These are phyloP conservation scores for Diachasma alloeum DNA, from an alignment of 1,140 invertebrate genomes.

Conservation along the genomic window DNA sequence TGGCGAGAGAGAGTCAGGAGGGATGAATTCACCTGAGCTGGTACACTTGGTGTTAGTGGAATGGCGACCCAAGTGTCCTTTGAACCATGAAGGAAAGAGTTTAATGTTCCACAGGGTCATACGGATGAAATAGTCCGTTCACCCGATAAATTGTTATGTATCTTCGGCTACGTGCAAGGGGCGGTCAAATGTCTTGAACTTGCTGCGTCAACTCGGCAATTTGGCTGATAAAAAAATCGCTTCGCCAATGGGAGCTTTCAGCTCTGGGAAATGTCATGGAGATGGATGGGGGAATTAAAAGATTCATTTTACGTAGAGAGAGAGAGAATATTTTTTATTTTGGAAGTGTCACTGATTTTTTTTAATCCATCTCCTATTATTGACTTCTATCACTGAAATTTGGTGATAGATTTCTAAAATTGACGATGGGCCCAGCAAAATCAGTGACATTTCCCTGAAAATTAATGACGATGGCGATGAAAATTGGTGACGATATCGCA, in stretches of 20 bases:
- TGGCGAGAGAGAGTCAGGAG: neutral
- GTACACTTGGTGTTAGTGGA: neutral
- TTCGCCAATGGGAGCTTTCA: neutral
- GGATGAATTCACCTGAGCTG: neutral
- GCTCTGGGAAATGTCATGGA: neutral
- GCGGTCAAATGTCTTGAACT: neutral
- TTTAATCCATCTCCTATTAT: too few relatives aligned
- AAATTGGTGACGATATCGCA: too few relatives aligned
- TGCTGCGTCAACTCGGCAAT: neutral
- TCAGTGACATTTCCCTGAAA: too few relatives aligned
- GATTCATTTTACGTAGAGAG: too few relatives aligned
- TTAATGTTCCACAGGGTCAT: neutral
- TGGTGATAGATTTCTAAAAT: too few relatives aligned
- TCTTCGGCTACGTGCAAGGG: neutral
- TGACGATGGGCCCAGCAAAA: too few relatives aligned
- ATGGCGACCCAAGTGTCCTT: neutral
- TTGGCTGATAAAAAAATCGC: neutral
- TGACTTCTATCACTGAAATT: too few relatives aligned
- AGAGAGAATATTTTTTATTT: too few relatives aligned
- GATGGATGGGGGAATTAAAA: neutral
- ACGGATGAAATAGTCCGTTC: neutral
- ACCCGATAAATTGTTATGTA: conserved; percentile 13
- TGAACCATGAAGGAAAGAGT: neutral
- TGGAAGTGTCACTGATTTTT: too few relatives aligned
- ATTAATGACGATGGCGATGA: too few relatives aligned